Conservation (phyloP, 2,113 vertebrate genomes). For the Odontesthes bonariensis region DNA sequence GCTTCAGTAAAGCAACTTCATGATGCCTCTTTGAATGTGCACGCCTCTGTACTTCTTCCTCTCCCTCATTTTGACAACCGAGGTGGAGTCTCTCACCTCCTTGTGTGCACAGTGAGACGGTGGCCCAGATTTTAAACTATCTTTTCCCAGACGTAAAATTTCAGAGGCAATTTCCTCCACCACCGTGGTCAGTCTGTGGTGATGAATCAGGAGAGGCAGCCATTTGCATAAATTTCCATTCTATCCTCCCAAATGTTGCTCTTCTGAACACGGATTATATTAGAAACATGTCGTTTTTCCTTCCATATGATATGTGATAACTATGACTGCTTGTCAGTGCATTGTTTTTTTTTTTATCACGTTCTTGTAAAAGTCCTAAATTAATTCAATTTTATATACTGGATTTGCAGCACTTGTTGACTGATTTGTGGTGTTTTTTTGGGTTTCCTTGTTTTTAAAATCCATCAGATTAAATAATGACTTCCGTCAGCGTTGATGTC, state of each 20-base stretch:
- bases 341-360: not conserved
- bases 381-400: not conserved
- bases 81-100: conserved; percentile 5
- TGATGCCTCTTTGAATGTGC: conserved; percentile 29
- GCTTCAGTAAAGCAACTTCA: conserved; percentile 15
- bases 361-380: not conserved
- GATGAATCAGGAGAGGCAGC: conserved; percentile 31
- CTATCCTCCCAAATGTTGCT: conserved; percentile 20
- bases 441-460: not conserved
- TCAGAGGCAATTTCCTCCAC: conserved; percentile 29
- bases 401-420: not conserved
- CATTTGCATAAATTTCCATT: conserved; percentile 49
- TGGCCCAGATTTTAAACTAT: conserved; percentile 12
- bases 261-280: conserved; percentile 9
- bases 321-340: not conserved
- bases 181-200: conserved; percentile 27
- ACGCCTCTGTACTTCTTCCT: conserved; percentile 1
- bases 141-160: conserved; percentile 32
- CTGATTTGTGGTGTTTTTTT: not conserved
- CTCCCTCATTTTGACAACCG: not conserved
- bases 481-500: not conserved
- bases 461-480: too few relatives aligned
- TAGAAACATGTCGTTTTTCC: conserved; percentile 2
- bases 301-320: too few relatives aligned
- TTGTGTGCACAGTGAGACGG: not conserved